Conservation (phyloP, 2,113 vertebrate genomes). For the Rhinogobius similis region DNA sequence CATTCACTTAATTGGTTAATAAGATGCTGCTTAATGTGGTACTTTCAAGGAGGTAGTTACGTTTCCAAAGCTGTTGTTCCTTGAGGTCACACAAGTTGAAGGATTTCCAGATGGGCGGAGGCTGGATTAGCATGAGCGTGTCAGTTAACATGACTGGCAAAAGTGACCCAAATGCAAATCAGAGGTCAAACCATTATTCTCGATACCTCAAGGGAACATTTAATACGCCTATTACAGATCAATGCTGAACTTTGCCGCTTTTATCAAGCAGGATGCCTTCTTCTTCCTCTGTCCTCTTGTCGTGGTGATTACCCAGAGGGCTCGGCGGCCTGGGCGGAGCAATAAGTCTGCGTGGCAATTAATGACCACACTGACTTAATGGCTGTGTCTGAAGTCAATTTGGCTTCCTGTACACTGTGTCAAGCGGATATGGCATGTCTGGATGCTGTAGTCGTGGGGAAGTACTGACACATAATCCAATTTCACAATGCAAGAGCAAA, state of each 20-base stretch:
- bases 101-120: not conserved
- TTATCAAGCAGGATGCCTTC: constrained; percentile 10
- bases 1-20: not conserved
- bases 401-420: constrained; percentile 18
- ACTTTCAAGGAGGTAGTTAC: not conserved
- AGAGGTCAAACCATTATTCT: not conserved
- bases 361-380: constrained; percentile 9
- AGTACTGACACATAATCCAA: not conserved
- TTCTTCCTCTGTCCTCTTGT: constrained; percentile 3
- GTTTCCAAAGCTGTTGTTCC: not conserved
- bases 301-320: constrained; percentile 2
- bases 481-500: not conserved
- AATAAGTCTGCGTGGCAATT: constrained; percentile 12
- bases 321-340: not conserved
- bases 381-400: constrained; percentile 44
- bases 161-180: not conserved
- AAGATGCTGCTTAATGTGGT: not conserved
- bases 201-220: not conserved
- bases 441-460: not conserved
- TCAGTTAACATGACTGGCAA: not conserved
- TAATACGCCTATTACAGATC: not conserved
- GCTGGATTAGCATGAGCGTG: not conserved
- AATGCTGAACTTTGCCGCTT: constrained; percentile 11
- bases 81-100: not conserved
- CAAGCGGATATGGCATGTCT: constrained; percentile 5